Evolutionary conservation across 1,140 invertebrate genomes (phyloP).

Genomic region (Linepithema humile): DNA sequence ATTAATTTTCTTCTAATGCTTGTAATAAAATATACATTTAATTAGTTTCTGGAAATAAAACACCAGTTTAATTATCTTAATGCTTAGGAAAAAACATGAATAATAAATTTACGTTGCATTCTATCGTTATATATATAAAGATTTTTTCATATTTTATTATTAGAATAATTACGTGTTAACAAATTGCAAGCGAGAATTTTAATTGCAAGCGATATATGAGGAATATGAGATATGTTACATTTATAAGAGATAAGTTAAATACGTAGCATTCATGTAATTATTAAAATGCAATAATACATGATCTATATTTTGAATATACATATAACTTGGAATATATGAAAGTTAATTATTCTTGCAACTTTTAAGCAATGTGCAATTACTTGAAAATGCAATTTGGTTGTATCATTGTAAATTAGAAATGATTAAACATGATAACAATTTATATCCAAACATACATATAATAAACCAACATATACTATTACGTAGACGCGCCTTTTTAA

Average conservation of each 20-base stretch:
- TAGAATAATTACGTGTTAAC: conserved; percentile 39
- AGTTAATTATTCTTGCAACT: conserved; percentile 5
- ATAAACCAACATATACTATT: no score
- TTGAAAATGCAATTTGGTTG: background rate
- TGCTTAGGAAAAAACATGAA: no score
- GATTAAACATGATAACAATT: no score
- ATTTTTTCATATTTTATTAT: conserved; percentile 39
- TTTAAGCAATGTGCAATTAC: background rate
- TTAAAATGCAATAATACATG: conserved; percentile 19
- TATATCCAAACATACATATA: no score
- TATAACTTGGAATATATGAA: background rate
- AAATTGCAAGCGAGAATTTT: conserved; percentile 39
- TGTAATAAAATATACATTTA: no score
- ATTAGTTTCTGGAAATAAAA: no score
- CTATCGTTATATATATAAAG: no score
- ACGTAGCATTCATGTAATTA: background rate
- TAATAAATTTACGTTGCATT: no score
- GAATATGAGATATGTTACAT: background rate
- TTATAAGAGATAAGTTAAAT: conserved; percentile 3
- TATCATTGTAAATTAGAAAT: no score
- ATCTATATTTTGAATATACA: background rate
- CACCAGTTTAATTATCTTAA: no score
- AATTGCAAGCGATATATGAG: conserved; percentile 20
- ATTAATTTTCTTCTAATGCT: no score
- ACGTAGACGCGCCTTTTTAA: no score